A percentile compares a stretch with the other conserved stretches of the same genome.
Evolutionary conservation across 64 coral and sea anemone genomes (phyloP).

Genomic region (Porites australiensis): DNA sequence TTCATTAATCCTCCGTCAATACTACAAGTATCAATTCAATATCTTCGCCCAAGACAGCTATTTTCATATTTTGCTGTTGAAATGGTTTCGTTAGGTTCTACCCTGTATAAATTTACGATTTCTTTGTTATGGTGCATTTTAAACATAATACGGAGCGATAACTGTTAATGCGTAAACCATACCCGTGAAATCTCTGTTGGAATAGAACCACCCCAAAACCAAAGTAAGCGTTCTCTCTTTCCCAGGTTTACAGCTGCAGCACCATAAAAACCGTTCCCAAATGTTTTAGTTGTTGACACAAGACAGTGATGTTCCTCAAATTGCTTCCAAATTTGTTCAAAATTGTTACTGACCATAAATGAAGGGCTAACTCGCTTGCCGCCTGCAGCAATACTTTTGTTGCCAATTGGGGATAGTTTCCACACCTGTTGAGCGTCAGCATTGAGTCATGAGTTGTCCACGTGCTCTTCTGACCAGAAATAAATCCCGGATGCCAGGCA

Average conservation of each 20-base stretch:
- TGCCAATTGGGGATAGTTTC: constrained; percentile 76
- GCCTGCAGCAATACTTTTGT: constrained; percentile 62
- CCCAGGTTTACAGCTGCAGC: constrained; percentile 69
- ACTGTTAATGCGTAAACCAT: no score
- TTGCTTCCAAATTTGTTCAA: constrained; percentile 69
- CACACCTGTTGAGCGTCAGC: constrained; percentile 67
- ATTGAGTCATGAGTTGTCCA: constrained; percentile 64
- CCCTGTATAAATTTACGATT: no score
- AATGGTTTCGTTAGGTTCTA: no score
- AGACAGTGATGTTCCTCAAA: constrained; percentile 67
- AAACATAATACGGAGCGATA: no score
- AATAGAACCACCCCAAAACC: constrained; percentile 92
- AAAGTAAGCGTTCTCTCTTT: constrained; percentile 71
- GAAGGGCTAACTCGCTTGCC: constrained; percentile 36
- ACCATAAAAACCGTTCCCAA: constrained; percentile 74
- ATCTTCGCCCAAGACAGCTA: no score
- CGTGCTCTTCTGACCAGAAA: constrained; percentile 66
- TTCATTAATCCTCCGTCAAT: no score
- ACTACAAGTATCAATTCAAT: no score
- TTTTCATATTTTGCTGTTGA: no score
- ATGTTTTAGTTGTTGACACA: not conserved
- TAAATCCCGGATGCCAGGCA: constrained; percentile 69
- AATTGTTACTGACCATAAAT: constrained; percentile 73
- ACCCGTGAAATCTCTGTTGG: constrained; percentile 76
- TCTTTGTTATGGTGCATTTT: no score